Evolutionary conservation across 1,140 invertebrate genomes (phyloP), one percentile per base, ranked within the genome.

Genomic region (Yoshiicerus persimilis): DNA sequence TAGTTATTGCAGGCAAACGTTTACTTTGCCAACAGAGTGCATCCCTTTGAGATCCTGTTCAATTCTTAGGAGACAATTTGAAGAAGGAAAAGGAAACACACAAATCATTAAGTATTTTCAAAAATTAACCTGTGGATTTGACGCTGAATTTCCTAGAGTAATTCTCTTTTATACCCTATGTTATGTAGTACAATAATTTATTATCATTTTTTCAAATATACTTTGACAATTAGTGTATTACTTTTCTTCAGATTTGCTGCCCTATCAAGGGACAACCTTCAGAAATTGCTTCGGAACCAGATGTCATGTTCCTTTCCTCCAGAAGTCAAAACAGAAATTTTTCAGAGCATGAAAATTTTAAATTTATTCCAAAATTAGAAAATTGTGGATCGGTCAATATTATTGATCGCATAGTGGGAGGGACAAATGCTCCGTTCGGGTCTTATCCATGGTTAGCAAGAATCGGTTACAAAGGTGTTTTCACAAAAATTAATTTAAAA

Each of bases 41-140:
- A n/a, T 25, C 2, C 62, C 62, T 10, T 10, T 66, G 2, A 66
- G 3, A 10, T 4, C 62, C 2, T 66, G 62, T 66, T 23, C 62
- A 10, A 9, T 66, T 10, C n/a, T 66, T 9, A 66, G 23, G 62
- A 66, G 25, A 23, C 62, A 66, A 66, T 66, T 66, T 23, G 62
- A 66, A n/a, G 5, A 66, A 23, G 62, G 62, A 25, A 66, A n/a
- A 66, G 2, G 10, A 23, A 66, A 66, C 10, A 16, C 62, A n/a
- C 20, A 25, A 66, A 66, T 66, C 10, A 66, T 66, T 3, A 66
- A 66, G 25, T 66, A 23, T 25, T 66, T 80, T 34, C 75, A 80
- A n/a, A 87, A 87, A 38, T 66, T 87, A 16, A 87, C 36, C 39
- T 87, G 86, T 39, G 86, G 66, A 77, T 87, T 87, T 23, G n/a